Evolutionary conservation across 2,888 invertebrate species (phyloP), one percentile per base, ranked within the genome.

Genomic region (Cataglyphis altisquamis): DNA sequence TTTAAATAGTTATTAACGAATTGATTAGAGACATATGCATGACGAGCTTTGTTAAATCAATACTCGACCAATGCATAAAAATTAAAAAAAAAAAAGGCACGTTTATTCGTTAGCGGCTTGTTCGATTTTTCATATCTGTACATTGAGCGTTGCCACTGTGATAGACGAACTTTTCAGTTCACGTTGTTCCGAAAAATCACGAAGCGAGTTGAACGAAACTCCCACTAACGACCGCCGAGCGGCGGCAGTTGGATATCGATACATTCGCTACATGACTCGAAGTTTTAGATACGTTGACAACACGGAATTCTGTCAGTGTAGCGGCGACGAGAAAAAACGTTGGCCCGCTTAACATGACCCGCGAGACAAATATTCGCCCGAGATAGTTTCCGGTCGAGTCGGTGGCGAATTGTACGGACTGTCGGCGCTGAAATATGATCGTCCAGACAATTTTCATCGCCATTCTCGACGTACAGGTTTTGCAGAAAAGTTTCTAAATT

Each of bases 351-450:
- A 89, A 85, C 87, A 63, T 57, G 64, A 32, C 86, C 82, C 73
- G 41, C 32, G 82, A 84, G 87, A 80, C 64, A 87, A 84, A 88
- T 88, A 88, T 84, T 86, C 84, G 73, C 32, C 48, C 84, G 80
- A 68, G 63, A 88, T 82, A 85, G 84, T 86, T 84, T 80, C 67
- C 57, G 72, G 63, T 67, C 78, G 83, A 87, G 88, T 87, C 84
- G 74, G 67, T 84, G 85, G 68, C 75, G 74, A 85, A 87, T 87
- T 85, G 88, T 83, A 77, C 62, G 75, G 68, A 68, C 81, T 89
- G 87, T 87, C 85, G 21, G 62, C 75, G 70, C 62, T 89, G 90
- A 89, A 90, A 86, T 89, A 88, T 82, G 86, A 64, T 83, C 81
- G 78, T 62, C 78, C 73, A 55, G 68, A 89, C 81, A 87, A 87